Evolutionary conservation across 2,797 vertebrate genomes (phyloP).

Genomic region (Gallinago stenura): DNA sequence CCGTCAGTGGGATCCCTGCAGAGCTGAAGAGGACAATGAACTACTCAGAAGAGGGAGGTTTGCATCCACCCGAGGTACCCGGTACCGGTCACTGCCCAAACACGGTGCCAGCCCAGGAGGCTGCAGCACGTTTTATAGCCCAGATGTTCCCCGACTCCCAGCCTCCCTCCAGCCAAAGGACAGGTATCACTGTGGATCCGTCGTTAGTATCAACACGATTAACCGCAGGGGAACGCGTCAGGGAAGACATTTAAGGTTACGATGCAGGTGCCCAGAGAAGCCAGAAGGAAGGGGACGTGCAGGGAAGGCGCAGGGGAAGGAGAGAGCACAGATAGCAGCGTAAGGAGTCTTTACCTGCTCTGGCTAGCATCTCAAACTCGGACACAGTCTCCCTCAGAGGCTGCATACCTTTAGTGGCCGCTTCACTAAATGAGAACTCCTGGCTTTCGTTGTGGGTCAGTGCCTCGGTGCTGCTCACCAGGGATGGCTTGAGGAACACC

Average conservation of each 20-base stretch:
- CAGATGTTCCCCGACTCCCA: fast-evolving
- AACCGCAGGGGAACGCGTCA: background rate
- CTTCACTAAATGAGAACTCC: slow-evolving; percentile 90
- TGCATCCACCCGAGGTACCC: background rate
- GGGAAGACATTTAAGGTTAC: background rate
- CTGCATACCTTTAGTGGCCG: slow-evolving; percentile 90
- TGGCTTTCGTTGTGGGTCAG: slow-evolving; percentile 85
- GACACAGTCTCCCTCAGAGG: slow-evolving; percentile 84
- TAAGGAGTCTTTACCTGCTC: slow-evolving; percentile 85
- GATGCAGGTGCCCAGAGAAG: background rate
- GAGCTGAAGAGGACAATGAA: background rate
- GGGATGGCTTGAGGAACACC: slow-evolving; percentile 84
- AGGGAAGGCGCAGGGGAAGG: background rate
- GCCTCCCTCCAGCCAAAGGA: background rate
- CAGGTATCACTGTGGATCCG: background rate
- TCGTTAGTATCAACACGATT: background rate
- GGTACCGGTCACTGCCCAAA: fast-evolving
- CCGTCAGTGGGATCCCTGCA: background rate
- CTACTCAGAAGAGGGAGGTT: background rate
- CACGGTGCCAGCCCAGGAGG: background rate
- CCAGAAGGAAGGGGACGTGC: background rate
- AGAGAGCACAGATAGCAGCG: slow-evolving; percentile 1
- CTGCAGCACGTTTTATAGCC: background rate
- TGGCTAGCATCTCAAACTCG: slow-evolving; percentile 89
- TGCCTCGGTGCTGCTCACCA: slow-evolving; percentile 68